Evolutionary conservation across 2,797 vertebrate genomes (phyloP), one percentile per base, ranked within the genome.

Genomic region (Capromys pilorides): DNA sequence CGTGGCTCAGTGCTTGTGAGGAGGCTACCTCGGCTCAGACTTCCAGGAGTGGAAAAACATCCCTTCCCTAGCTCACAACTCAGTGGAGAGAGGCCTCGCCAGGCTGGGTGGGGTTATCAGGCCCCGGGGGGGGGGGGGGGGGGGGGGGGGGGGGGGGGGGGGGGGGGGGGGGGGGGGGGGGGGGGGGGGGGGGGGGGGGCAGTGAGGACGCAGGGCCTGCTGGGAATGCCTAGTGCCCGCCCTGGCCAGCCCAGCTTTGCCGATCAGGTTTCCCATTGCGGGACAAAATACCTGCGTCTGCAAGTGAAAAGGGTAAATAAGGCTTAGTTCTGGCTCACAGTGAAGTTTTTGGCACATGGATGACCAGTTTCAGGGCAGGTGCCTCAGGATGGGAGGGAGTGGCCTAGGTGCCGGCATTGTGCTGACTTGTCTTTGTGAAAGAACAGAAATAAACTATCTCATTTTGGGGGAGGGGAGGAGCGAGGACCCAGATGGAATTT

Each of bases 61-160:
- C 39, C 57, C 5, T 36, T 49, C 26, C 88, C 69, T n/a, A 21
- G 36, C 45, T 54, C 28, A 24, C 10, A 22, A 16, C 66, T 69
- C 11, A 0, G 5, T 6, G 0, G 5, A 9, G 61, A 81, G 62
- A 2, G 6, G 54, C 26, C 18, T 92, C 0, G 0, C 28, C 45
- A 2, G 6, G 12, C 28, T 3, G 13, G 22, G 59, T 4, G 22
- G 64, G 66, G 51, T 1, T 28, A 36, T 79, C n/a, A 62, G 45
- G 14, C 13, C 6, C n/a, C n/a, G n/a, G n/a, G n/a, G n/a, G n/a
- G n/a, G n/a, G n/a, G n/a, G n/a, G n/a, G n/a, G n/a, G n/a, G n/a
- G n/a, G n/a, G n/a, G n/a, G n/a, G n/a, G n/a, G n/a, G n/a, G n/a
- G n/a, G n/a, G n/a, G n/a, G n/a, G n/a, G n/a, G n/a, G n/a, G n/a